Conservation (phyloP, 1,140 invertebrate genomes). For the Diachasma alloeum region DNA sequence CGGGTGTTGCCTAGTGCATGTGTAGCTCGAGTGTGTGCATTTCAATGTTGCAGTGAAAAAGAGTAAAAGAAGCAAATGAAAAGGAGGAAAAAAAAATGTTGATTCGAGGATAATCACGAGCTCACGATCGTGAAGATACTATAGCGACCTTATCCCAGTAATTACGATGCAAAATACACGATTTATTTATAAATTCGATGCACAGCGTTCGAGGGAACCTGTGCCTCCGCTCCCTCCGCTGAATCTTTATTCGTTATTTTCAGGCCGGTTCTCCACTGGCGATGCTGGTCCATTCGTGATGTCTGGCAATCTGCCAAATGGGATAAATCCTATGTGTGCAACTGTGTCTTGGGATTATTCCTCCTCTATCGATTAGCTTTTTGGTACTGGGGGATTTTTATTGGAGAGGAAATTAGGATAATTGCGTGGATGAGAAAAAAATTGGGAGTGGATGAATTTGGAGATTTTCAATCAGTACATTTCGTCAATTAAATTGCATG, state of each 20-base stretch:
- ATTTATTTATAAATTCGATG: slow-evolving; percentile 26
- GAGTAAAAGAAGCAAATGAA: not conserved
- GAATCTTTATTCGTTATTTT: slow-evolving; percentile 40
- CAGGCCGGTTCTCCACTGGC: slow-evolving; percentile 34
- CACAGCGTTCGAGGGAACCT: not conserved
- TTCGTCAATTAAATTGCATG: no score
- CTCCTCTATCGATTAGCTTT: not conserved
- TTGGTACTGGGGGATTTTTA: not conserved
- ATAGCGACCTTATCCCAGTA: slow-evolving; percentile 21
- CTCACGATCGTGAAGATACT: slow-evolving; percentile 12
- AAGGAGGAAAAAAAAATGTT: slow-evolving; percentile 11
- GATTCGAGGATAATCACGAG: slow-evolving; percentile 25
- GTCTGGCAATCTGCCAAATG: slow-evolving; percentile 45
- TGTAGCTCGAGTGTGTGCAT: not conserved
- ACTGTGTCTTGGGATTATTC: not conserved
- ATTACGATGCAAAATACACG: slow-evolving; percentile 24
- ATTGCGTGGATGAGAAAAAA: no score
- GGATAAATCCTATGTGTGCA: slow-evolving; percentile 37
- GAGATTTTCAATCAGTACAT: no score
- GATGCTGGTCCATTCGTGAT: slow-evolving; percentile 38
- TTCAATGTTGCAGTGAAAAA: not conserved
- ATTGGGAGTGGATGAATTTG: no score
- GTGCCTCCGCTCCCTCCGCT: not conserved
- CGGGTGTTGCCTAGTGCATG: not conserved
- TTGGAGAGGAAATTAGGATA: no score